Conservation (phyloP, 2,888 invertebrate species). For the Spisula solida region DNA sequence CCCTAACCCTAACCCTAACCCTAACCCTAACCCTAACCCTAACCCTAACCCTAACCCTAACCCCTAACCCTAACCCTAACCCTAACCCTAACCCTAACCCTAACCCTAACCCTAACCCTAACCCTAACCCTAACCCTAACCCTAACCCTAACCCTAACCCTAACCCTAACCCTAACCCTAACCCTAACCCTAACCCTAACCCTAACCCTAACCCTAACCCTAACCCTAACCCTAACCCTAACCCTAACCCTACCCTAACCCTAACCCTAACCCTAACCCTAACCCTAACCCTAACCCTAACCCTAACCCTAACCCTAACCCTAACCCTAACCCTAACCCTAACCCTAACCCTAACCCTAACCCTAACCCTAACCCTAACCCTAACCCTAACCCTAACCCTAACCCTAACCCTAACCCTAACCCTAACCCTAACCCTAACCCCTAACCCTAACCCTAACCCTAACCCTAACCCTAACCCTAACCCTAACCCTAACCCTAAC, state of each 20-base stretch:
- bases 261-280: slow-evolving; percentile 70
- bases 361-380: slow-evolving; percentile 67
- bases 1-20: too few relatives aligned
- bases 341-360: slow-evolving; percentile 59
- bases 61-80: slow-evolving; percentile 66
- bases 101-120: slow-evolving; percentile 67
- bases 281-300: slow-evolving; percentile 72
- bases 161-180: slow-evolving; percentile 73
- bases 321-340: too few relatives aligned
- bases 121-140: slow-evolving; percentile 63
- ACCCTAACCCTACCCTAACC: too few relatives aligned
- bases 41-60: too few relatives aligned
- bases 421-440: too few relatives aligned
- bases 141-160: slow-evolving; percentile 68
- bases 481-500: slow-evolving; percentile 73
- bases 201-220: slow-evolving; percentile 73
- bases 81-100: slow-evolving; percentile 70
- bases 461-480: slow-evolving; percentile 76
- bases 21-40: too few relatives aligned
- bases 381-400: slow-evolving; percentile 71
- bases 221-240: too few relatives aligned
- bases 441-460: slow-evolving; percentile 77
- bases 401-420: slow-evolving; percentile 74
- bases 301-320: slow-evolving; percentile 74
- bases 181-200: slow-evolving; percentile 75